Base-by-base conservation (phyloP, 1,140 invertebrate genomes). In the Wiebesia pumilae region DNA sequence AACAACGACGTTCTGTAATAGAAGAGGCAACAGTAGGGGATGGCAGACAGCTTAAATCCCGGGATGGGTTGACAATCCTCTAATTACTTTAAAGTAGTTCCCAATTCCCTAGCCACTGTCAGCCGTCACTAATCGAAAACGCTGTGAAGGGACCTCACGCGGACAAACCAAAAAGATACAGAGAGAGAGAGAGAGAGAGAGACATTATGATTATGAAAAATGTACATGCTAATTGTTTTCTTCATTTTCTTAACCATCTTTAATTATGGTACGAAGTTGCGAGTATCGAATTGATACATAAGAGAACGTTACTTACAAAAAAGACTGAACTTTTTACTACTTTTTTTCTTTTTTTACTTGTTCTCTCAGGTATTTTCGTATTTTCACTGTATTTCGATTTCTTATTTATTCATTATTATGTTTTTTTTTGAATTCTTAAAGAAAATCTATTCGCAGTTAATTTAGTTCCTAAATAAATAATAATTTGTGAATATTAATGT, bases 11-110 rank as follows among this genome's bases (percentile, higher is more conserved):
- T 65, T 90, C 90, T 90, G 90, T 93, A 91, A 93, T 92, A 91
- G 92, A 89, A 92, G 91, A 90, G 88, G 89, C 91, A 91, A 88
- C 89, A 14, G 2, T 43, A 21, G 38, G 16, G 35, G 19, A 87
- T 86, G 88, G 27, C 6, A 4, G 38, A 24, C 21, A 19, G 4
- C 21, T 27, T n/a, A 10, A 30, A 43, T 38, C 51, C 87, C 87
- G 88, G 89, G 87, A 91, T 91, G 89, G 90, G 89, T 91, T 93
- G 92, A 93, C 91, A 92, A 92, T 93, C 90, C 91, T 91, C 92
- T 93, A 93, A 93, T 93, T 93, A 93, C 92, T 93, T 93, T 91
- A 93, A 93, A 93, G 92, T 92, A 93, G 92, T 93, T 93, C 91
- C 89, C 90, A 89, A 92, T 92, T 91, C 90, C 90, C 89, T 88